phyloP scores from a whole-genome alignment of 2,113 vertebrate genomes.

The Pituophis catenifer region DNA sequence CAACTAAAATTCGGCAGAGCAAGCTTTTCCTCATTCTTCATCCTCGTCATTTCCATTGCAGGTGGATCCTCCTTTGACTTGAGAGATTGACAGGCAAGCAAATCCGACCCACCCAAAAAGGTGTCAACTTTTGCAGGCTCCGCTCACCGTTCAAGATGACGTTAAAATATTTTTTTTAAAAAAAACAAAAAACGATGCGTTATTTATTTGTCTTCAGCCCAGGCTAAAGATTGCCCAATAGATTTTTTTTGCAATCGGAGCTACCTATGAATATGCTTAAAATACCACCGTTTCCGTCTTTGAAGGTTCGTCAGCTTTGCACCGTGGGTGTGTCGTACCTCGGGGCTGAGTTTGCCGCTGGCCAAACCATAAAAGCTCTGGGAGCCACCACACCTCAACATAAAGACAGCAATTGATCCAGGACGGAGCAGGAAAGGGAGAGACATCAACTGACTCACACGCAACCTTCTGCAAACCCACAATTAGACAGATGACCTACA shows the following conservation, averaged over 20 bases:
- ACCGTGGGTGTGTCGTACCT: background rate
- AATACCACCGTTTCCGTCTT: background rate
- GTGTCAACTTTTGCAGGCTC: background rate
- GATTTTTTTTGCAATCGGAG: background rate
- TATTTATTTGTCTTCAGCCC: background rate
- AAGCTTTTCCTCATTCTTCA: background rate
- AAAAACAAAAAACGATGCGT: background rate
- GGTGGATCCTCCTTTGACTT: background rate
- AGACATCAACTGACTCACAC: background rate
- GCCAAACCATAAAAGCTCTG: background rate
- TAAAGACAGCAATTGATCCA: background rate
- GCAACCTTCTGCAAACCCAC: background rate
- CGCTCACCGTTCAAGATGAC: background rate
- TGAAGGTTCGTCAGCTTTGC: background rate
- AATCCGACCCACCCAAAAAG: background rate
- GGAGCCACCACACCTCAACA: background rate
- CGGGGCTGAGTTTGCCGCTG: background rate
- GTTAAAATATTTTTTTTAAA: background rate
- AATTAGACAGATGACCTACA: background rate
- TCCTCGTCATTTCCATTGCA: background rate
- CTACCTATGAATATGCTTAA: background rate
- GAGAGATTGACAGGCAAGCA: background rate
- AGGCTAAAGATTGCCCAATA: background rate
- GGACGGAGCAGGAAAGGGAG: background rate
- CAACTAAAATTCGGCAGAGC: background rate